Evolutionary conservation across 2,888 invertebrate species (phyloP).

Genomic region (Julus scanicus): DNA sequence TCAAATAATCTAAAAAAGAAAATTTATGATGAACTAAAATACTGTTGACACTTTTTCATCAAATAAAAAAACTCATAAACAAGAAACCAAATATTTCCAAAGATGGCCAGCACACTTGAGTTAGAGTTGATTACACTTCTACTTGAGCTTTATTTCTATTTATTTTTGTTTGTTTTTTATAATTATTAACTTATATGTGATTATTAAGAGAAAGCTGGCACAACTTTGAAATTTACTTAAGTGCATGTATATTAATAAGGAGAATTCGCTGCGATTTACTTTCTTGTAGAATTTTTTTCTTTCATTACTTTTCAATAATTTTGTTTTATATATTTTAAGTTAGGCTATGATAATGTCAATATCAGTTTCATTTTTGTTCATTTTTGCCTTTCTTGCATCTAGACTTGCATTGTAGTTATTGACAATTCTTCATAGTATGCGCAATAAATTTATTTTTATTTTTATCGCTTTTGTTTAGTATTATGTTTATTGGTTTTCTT

Average conservation of each 20-base stretch:
- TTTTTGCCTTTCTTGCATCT: background rate
- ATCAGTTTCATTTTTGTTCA: constrained; percentile 34
- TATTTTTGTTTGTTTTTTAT: background rate
- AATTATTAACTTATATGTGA: background rate
- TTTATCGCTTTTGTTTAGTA: constrained; percentile 18
- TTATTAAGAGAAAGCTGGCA: background rate
- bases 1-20: background rate
- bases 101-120: background rate
- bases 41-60: background rate
- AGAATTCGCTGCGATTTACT: background rate
- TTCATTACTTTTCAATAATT: background rate
- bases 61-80: background rate
- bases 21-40: background rate
- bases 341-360: background rate
- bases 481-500: constrained; percentile 37
- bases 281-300: background rate
- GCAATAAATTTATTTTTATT: constrained; percentile 27
- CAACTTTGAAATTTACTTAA: background rate
- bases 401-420: background rate
- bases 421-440: constrained; percentile 11
- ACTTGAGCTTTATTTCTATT: background rate
- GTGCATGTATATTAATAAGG: background rate
- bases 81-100: background rate
- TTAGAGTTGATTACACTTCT: background rate
- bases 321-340: background rate